Conservation (phyloP, 2,113 vertebrate genomes). For the Bombycilla garrulus region DNA sequence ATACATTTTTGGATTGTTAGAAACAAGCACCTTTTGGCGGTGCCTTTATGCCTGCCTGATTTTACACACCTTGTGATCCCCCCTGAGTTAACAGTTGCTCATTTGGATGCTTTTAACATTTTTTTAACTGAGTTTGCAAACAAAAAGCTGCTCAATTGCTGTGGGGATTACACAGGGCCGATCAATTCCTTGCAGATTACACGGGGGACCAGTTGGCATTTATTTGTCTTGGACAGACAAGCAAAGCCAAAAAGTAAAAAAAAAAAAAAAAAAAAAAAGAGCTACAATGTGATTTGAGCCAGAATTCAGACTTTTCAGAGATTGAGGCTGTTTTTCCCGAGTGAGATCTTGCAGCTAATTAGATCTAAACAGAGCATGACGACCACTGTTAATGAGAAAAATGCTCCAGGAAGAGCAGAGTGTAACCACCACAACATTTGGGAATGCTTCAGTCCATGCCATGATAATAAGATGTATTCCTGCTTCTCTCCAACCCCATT, state of each 20-base stretch:
- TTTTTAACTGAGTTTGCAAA: neutral
- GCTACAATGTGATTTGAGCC: neutral
- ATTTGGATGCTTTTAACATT: neutral
- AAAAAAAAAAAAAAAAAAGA: neutral
- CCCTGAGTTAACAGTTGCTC: neutral
- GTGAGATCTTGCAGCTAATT: neutral
- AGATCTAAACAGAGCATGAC: constrained; percentile 35
- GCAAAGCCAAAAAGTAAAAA: neutral
- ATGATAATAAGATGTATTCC: neutral
- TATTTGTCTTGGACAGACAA: neutral
- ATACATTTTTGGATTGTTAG: neutral
- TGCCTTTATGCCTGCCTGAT: neutral
- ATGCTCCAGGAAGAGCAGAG: neutral
- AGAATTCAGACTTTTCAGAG: neutral
- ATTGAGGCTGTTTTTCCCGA: neutral
- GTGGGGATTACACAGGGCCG: neutral
- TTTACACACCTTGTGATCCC: neutral
- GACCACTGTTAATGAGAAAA: constrained; percentile 14
- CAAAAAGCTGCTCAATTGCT: neutral
- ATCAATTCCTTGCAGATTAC: neutral
- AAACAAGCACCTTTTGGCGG: neutral
- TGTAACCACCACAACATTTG: neutral
- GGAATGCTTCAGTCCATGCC: neutral
- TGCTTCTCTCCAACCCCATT: neutral
- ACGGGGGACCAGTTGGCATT: neutral